Evolutionary conservation across 2,888 invertebrate genomes (phyloP), one percentile per base, ranked within the genome.

Genomic region (Lampropteryx suffumata): DNA sequence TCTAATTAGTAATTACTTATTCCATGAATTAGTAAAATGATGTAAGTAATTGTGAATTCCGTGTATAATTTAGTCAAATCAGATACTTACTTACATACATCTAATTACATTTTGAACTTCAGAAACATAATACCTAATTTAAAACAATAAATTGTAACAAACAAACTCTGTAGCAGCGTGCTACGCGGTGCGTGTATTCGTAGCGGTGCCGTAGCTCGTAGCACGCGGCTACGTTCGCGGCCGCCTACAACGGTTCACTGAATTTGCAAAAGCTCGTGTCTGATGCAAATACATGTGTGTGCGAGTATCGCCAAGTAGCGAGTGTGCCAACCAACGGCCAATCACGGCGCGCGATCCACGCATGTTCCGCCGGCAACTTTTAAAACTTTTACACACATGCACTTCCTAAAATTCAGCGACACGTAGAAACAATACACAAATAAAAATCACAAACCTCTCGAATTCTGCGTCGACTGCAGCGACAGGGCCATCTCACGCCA

Each of bases 401-500:
- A 79, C 76, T 76, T 71, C 64, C 54, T 48, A 55, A 73, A 66
- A 73, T 70, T 75, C 71, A 75, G 70, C 65, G 57, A 58, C 70
- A 62, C 64, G 55, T 59, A 62, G 43, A 66, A 61, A 59, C 45
- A 55, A 44, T 54, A 65, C 52, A 62, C 59, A 62, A 64, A 56
- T 61, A 66, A 70, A 64, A 69, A 60, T 56, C 79, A 85, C 81
- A 80, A 82, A 82, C 91, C 90, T 85, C 91, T 89, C 50, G 91
- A 85, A 76, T 90, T 91, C 76, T 91, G 91, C 78, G 91, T 85
- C 71, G 92, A 82, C 66, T 92, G 90, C 72, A 92, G 90, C 75
- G 93, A 93, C 70, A 92, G 78, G 64, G 92, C 87, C 82, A 92
- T 91, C 74, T 91, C 88, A 76, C 92, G 91, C 67, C 91, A 91